A percentile compares a stretch with the other conserved stretches of the same genome.
These are phyloP conservation scores for Spea hammondii DNA, from an alignment of 2,797 vertebrate species.

Conservation along the genomic window DNA sequence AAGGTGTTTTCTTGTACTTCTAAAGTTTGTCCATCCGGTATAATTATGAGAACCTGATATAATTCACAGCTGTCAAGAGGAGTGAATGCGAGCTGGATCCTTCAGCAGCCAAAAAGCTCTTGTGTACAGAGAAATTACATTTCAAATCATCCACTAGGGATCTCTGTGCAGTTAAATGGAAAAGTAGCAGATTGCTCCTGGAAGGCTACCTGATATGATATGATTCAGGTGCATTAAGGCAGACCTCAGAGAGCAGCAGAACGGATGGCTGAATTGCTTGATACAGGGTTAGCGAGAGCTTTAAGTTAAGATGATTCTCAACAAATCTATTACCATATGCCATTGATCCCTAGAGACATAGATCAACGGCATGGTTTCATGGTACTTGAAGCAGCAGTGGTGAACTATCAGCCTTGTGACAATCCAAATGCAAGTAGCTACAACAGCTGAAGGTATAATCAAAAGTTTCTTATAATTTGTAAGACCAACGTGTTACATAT, in stretches of 20 bases:
- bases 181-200: slow-evolving; percentile 42
- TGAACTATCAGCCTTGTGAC: slow-evolving; percentile 5
- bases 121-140: slow-evolving; percentile 47
- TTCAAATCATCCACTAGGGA: slow-evolving; percentile 42
- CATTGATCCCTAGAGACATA: not conserved
- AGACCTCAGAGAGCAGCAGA: slow-evolving; percentile 10
- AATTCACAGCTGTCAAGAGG: slow-evolving; percentile 41
- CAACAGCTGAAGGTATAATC: not conserved
- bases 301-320: slow-evolving; percentile 21
- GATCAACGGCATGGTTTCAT: slow-evolving; percentile 5
- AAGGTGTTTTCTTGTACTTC: not conserved
- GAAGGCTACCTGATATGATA: slow-evolving; percentile 41
- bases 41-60: slow-evolving; percentile 40
- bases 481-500: no score
- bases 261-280: slow-evolving; percentile 3
- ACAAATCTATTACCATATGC: slow-evolving; percentile 36
- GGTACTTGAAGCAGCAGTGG: not conserved
- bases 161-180: slow-evolving; percentile 31
- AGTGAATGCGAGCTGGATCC: slow-evolving; percentile 39
- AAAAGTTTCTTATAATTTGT: no score
- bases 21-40: slow-evolving; percentile 23
- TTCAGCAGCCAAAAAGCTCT: slow-evolving; percentile 26
- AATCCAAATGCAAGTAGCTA: not conserved
- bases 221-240: slow-evolving; percentile 37
- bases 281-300: slow-evolving; percentile 15